Percentiles rank a stretch among this genome's conserved stretches.
phyloP scores from a whole-genome alignment of 2,797 vertebrate genomes.

The Cephalopachus bancanus region DNA sequence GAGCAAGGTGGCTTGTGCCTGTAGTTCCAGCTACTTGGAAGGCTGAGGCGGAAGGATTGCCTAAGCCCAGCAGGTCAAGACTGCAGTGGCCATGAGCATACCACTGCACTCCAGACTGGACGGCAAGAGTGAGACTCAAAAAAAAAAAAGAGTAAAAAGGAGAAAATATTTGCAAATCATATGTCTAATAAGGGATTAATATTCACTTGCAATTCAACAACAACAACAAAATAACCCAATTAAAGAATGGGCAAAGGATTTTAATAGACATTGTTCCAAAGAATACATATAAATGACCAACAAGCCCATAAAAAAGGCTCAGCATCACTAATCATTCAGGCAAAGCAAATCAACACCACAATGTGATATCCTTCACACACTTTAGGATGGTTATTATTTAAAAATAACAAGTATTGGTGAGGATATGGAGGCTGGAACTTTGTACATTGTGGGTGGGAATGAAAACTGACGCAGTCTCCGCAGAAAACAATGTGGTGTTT shows the following conservation, averaged over 20 bases:
- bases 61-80: too few species aligned
- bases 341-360: constrained; percentile 13
- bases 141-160: not conserved
- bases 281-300: not conserved
- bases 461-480: too few species aligned
- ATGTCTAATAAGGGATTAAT: not conserved
- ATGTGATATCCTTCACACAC: not conserved
- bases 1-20: too few species aligned
- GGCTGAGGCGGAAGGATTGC: too few species aligned
- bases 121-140: too few species aligned
- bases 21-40: too few species aligned
- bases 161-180: not conserved
- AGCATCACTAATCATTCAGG: not conserved
- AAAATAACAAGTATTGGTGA: not conserved
- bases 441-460: not conserved
- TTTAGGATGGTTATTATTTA: not conserved
- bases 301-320: not conserved
- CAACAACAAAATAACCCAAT: not conserved
- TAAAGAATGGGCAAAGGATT: not conserved
- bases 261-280: not conserved
- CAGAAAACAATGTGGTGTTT: not conserved
- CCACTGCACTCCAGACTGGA: too few species aligned
- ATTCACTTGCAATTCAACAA: not conserved
- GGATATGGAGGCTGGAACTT: not conserved
- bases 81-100: too few species aligned